These are phyloP conservation scores for Latrodectus elegans DNA, from an alignment of 2,888 invertebrate species.

Conservation along the genomic window DNA sequence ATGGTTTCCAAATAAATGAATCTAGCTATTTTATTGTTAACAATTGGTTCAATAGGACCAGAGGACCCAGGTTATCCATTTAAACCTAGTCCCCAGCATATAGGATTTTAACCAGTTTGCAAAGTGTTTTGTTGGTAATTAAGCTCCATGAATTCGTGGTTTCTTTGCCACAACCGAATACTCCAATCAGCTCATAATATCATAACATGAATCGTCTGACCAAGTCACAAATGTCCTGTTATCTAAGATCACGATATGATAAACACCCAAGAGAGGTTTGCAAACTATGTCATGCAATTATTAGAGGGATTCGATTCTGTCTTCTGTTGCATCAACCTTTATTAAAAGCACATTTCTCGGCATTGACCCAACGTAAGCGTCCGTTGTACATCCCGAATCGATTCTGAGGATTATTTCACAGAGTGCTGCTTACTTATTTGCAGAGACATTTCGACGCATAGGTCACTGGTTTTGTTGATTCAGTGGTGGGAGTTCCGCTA, in stretches of 20 bases:
- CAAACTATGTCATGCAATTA: neutral
- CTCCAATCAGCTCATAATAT: constrained; percentile 7
- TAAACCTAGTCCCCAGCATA: constrained; percentile 1
- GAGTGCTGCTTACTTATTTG: neutral
- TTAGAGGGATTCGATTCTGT: constrained; percentile 1
- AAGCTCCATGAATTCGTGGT: constrained; percentile 1
- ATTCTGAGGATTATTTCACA: constrained; percentile 2
- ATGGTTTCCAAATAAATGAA: constrained; percentile 13
- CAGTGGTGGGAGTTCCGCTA: constrained; percentile 2
- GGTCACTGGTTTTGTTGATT: neutral
- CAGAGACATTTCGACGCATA: neutral
- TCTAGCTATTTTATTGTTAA: constrained; percentile 8
- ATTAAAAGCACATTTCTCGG: neutral
- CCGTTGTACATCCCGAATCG: neutral
- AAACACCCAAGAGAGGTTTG: neutral
- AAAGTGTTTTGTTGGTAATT: neutral
- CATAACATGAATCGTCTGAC: constrained; percentile 9
- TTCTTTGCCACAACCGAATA: constrained; percentile 2
- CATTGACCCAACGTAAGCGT: neutral
- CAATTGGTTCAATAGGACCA: constrained; percentile 14
- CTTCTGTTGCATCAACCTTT: constrained; percentile 2
- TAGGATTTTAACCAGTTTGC: neutral
- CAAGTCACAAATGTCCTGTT: constrained; percentile 10
- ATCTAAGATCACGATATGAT: constrained; percentile 2
- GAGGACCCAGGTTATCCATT: neutral